Base-by-base conservation (phyloP, 1,140 invertebrate genomes). In the Adelges cooleyi region DNA sequence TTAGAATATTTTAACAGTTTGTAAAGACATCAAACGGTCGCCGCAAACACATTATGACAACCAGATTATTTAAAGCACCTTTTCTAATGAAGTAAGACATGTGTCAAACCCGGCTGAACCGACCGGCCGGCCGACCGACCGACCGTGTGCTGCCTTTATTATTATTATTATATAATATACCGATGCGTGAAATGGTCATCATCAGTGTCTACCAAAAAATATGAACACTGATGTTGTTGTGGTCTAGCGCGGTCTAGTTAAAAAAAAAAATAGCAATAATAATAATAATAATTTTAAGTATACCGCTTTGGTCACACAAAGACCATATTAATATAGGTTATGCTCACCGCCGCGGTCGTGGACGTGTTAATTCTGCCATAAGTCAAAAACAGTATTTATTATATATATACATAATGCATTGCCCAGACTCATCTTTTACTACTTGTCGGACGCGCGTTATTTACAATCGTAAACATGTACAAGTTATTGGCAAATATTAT, bases 31-130 rank as follows among this genome's bases (percentile, higher is more conserved):
- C 56, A 62, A 62, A 62, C 56, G 56, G 33, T 62, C 42, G 56
- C 56, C 56, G 56, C 56, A 62, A 62, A 62, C 56, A 62, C 56
- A 62, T 62, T 62, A 62, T 62, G 56, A 62, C 56, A 62, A 62
- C 56, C 56, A 62, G 56, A 62, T 62, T 62, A 62, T 62, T 59
- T 46, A 62, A 62, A 42, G 38, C 42, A 40, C 56, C 44, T 62
- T 44, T 62, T 62, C 56, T 62, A 62, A 62, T 62, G 56, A 62
- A 62, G 56, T 22, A 33, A 62, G 56, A 62, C 56, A 62, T 48
- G 56, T 62, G 56, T 62, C 56, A 62, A 62, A 62, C 40, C 22
- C 11, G 54, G 17, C 54, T 23, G 25, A 18, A 40, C 40, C 40
- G 10, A 40, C 38, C 22, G 33, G 54, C n/a, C 54, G 38, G 36